phyloP scores from a whole-genome alignment of 53 echinoderm and acorn worm genomes.

The Luidia sarsii region DNA sequence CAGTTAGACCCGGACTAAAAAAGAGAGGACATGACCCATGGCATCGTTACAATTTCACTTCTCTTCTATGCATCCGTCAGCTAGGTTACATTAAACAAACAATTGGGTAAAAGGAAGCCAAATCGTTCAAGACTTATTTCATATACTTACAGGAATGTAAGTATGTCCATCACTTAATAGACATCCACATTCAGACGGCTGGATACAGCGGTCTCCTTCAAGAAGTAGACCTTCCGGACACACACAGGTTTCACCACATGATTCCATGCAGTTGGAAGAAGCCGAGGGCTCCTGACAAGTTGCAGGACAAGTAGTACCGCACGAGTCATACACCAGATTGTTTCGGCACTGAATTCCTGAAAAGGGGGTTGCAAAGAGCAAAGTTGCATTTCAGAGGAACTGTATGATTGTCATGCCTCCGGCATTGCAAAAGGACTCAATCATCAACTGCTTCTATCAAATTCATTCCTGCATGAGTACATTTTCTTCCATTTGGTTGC shows the following conservation, averaged over 20 bases:
- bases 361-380: not conserved
- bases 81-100: no score
- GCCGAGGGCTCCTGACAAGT: constrained; percentile 50
- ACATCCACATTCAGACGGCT: constrained; percentile 57
- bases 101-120: no score
- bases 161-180: constrained; percentile 11
- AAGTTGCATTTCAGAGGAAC: not conserved
- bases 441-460: no score
- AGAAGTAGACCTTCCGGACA: constrained; percentile 60
- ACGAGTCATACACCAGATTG: constrained; percentile 51
- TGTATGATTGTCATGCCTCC: no score
- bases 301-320: constrained; percentile 60
- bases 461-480: no score
- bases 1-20: no score
- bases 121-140: no score
- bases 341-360: constrained; percentile 48
- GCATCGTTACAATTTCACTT: not conserved
- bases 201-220: constrained; percentile 57
- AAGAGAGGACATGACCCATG: not conserved
- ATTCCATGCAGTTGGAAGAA: not conserved
- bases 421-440: no score
- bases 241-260: constrained; percentile 47
- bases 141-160: constrained; percentile 41
- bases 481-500: no score
- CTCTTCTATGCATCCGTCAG: not conserved